A percentile compares a stretch with the other conserved stretches of the same genome.
Evolutionary conservation across 2,113 vertebrate genomes (phyloP).

Genomic region (Centropus bengalensis): DNA sequence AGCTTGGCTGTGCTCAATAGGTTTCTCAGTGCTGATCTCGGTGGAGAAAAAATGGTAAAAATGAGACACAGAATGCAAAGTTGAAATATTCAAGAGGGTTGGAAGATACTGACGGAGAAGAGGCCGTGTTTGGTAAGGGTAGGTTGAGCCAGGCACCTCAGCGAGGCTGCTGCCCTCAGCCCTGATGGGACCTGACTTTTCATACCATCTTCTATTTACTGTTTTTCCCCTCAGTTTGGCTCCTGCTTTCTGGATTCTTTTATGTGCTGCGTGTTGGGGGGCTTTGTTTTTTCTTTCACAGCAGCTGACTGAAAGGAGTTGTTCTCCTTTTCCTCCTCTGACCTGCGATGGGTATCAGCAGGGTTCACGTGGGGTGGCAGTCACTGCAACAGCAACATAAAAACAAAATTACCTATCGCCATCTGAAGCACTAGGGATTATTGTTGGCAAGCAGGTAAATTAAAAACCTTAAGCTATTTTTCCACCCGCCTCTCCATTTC

Average conservation of each 20-base stretch:
- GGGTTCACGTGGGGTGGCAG: background rate
- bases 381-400: background rate
- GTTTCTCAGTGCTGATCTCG: background rate
- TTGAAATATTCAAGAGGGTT: background rate
- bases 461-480: background rate
- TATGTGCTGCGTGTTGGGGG: background rate
- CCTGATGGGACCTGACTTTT: background rate
- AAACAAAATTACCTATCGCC: background rate
- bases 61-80: background rate
- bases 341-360: background rate
- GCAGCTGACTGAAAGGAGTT: background rate
- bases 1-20: background rate
- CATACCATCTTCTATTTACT: background rate
- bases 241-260: background rate
- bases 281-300: background rate
- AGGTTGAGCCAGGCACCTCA: background rate
- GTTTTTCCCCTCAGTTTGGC: background rate
- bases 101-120: background rate
- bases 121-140: background rate
- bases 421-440: background rate
- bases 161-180: background rate
- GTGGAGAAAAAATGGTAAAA: background rate
- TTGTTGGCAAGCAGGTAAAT: background rate
- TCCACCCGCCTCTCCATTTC: background rate
- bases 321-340: background rate